Evolutionary conservation across 2,888 invertebrate species (phyloP).

Genomic region (Lepidochrysops patricia): DNA sequence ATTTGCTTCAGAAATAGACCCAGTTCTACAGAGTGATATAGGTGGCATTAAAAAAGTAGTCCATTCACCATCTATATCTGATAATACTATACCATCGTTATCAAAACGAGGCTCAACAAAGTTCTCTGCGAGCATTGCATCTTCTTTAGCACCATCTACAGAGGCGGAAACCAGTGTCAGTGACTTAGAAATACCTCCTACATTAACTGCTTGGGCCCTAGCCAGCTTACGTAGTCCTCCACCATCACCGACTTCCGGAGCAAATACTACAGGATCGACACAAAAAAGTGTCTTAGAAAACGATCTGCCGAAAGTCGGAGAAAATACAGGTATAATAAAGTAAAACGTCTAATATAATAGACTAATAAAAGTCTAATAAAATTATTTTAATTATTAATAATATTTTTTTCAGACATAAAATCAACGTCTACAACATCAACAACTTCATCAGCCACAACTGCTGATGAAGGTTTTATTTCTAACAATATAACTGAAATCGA

Average conservation of each 20-base stretch:
- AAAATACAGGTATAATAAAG: constrained; percentile 43
- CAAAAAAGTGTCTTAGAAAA: constrained; percentile 54
- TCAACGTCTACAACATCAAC: constrained; percentile 35
- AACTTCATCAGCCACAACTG: constrained; percentile 34
- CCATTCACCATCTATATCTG: constrained; percentile 54
- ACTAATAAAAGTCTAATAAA: no score
- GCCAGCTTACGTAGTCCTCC: constrained; percentile 62
- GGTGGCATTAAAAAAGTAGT: constrained; percentile 54
- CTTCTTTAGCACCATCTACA: constrained; percentile 40
- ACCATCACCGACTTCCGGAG: constrained; percentile 32
- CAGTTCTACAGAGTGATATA: constrained; percentile 57
- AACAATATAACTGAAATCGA: constrained; percentile 46
- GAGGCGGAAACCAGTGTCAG: constrained; percentile 39
- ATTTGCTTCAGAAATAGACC: constrained; percentile 65
- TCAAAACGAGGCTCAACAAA: constrained; percentile 69
- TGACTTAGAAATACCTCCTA: constrained; percentile 64
- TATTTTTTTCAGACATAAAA: constrained; percentile 48
- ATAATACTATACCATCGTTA: constrained; percentile 63
- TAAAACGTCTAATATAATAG: no score
- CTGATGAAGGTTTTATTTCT: constrained; percentile 44
- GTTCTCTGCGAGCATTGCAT: constrained; percentile 28
- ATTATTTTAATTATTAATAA: constrained; percentile 1
- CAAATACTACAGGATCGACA: constrained; percentile 37
- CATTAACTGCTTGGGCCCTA: constrained; percentile 69
- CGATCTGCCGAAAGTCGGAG: constrained; percentile 60